Evolutionary conservation across 2,113 vertebrate species (phyloP).

Genomic region (Alosa alosa): DNA sequence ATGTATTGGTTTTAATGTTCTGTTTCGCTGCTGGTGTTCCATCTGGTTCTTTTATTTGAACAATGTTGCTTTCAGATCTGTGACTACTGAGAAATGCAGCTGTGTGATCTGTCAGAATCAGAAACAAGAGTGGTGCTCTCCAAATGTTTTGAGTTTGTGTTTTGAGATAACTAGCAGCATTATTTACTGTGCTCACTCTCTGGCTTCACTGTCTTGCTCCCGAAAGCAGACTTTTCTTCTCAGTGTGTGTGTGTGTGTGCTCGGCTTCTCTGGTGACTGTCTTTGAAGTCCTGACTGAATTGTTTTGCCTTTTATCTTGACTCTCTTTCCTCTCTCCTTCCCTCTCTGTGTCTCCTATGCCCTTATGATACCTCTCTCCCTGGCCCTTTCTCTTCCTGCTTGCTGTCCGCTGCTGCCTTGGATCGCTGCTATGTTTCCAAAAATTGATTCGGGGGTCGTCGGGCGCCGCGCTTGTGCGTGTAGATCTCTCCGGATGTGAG

Average conservation of each 20-base stretch:
- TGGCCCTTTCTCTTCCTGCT: neutral
- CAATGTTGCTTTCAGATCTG: neutral
- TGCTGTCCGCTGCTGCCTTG: conserved; percentile 15
- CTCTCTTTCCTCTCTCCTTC: conserved; percentile 36
- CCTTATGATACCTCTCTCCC: neutral
- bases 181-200: neutral
- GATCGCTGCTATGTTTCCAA: conserved; percentile 30
- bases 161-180: neutral
- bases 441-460: neutral
- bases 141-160: neutral
- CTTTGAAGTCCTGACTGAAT: conserved; percentile 31
- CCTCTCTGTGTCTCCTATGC: conserved; percentile 53
- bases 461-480: conserved; percentile 35
- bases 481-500: conserved; percentile 84
- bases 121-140: too few species aligned
- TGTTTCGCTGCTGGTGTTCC: neutral
- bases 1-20: neutral
- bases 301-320: neutral
- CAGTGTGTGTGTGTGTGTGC: neutral
- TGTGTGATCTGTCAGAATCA: neutral
- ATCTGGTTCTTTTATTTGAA: neutral
- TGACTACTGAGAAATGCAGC: neutral
- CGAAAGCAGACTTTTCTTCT: neutral
- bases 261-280: conserved; percentile 23
- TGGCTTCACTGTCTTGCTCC: neutral